A percentile compares a stretch with the other conserved stretches of the same genome.
Conservation (phyloP, 2,113 vertebrate genomes). For the Pampusana beccarii region DNA sequence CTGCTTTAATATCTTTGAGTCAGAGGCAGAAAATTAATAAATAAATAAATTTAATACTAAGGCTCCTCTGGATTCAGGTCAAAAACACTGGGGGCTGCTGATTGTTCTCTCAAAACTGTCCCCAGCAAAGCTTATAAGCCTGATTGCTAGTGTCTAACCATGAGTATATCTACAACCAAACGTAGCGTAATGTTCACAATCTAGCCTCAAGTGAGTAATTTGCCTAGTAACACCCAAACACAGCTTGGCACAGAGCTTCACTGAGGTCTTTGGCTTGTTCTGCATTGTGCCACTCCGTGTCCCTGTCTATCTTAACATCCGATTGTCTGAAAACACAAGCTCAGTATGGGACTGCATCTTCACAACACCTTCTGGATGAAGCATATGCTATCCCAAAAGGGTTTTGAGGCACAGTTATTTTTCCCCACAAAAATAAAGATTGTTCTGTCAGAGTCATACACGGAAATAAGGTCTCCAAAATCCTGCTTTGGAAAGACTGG, state of each 20-base stretch:
- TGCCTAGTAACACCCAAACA: background rate
- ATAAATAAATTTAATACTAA: background rate
- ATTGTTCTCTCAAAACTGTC: background rate
- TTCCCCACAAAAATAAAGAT: background rate
- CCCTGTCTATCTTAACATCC: background rate
- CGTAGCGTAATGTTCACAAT: background rate
- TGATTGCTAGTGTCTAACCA: background rate
- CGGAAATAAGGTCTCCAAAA: background rate
- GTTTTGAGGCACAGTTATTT: background rate
- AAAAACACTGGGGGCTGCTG: background rate
- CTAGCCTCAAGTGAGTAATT: background rate
- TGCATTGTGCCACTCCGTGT: background rate
- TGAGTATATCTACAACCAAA: background rate
- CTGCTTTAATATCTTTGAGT: background rate
- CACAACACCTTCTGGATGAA: background rate
- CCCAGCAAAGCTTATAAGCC: background rate
- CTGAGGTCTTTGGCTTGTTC: background rate
- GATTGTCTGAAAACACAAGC: background rate
- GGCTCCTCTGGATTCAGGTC: background rate
- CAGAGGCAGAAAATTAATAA: background rate
- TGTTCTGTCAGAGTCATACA: background rate
- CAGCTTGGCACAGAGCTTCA: background rate
- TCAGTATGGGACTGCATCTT: accelerated
- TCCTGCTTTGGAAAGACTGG: background rate
- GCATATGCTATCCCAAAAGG: accelerated